Evolutionary conservation across 2,113 vertebrate genomes (phyloP), one percentile per base, ranked within the genome.

Genomic region (Taurulus bubalis): DNA sequence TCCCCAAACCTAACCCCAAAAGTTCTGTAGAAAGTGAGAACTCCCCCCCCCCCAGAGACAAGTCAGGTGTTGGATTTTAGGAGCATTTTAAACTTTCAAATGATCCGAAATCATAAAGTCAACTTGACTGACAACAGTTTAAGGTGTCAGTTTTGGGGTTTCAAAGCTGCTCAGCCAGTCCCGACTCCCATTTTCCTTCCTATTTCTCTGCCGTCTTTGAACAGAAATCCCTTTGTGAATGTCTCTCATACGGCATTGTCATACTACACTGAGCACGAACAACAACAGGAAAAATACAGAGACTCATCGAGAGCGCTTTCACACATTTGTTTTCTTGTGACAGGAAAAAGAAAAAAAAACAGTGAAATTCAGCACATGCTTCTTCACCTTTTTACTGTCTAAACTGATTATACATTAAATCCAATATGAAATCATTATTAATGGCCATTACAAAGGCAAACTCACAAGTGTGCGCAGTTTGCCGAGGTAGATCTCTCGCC

Each of bases 161-260:
- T 81, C 8, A 53, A 66, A 47, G 47, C 30, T 38, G 24, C 59
- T 66, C 38, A 56, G 24, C 26, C 40, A 16, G 36, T 60, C 7
- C 9, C 26, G 16, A 11, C 38, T 59, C 30, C 49, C 15, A 3
- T 56, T 71, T 59, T 72, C 55, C 42, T 69, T 58, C 22, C 26
- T 55, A 28, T 75, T 49, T 40, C 20, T 77, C 66, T 68, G 30
- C 58, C 24, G 64, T 68, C 56, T 79, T 42, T 68, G 38, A 71
- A 36, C 38, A n/a, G 15, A 71, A 65, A 79, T 66, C 24, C 66
- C 47, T 83, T 75, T 34, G 45, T 60, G 68, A 77, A 56, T 83
- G 42, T 42, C 4, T 79, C 22, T 58, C 16, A 40, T 65, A 40
- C 49, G 56, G 59, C 40, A 36, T 0, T 67, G 75, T 71, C 63